These are phyloP conservation scores for Podarcis siculus DNA, from an alignment of 2,797 vertebrate genomes.

Conservation along the genomic window DNA sequence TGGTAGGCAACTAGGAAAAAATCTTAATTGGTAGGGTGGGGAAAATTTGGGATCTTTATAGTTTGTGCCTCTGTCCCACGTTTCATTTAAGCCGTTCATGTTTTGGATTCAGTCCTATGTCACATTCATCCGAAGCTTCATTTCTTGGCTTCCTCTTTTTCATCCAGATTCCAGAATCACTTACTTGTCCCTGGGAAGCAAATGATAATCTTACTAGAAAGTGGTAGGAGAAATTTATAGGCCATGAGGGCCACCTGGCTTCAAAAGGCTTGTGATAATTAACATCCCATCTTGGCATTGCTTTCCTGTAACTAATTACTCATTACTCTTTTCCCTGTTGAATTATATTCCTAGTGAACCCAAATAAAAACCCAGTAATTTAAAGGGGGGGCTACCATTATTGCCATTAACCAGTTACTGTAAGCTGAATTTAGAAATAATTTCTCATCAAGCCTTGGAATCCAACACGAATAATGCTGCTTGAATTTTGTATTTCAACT, in stretches of 20 bases:
- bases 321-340: conserved; percentile 1
- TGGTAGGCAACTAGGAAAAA: not conserved
- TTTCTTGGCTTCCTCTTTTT: conserved; percentile 35
- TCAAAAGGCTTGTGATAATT: conserved; percentile 30
- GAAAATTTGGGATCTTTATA: conserved; percentile 27
- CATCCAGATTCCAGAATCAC: conserved; percentile 39
- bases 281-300: not conserved
- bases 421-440: not conserved
- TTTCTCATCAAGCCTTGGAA: not conserved
- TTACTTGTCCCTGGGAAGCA: conserved; percentile 27
- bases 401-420: not conserved
- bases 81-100: conserved; percentile 47
- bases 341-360: conserved; percentile 5
- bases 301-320: not conserved
- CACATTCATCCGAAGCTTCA: conserved; percentile 6
- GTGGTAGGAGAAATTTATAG: conserved; percentile 20
- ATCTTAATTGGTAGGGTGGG: not conserved
- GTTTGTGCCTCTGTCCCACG: conserved; percentile 44
- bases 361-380: not conserved
- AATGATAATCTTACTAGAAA: conserved; percentile 46
- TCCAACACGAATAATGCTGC: not conserved
- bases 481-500: not conserved
- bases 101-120: conserved; percentile 36
- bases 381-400: not conserved
- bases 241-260: conserved; percentile 27